Percentiles rank a stretch among this genome's conserved stretches.
Evolutionary conservation across 1,140 invertebrate genomes (phyloP).

Genomic region (Nasonia vitripennis): DNA sequence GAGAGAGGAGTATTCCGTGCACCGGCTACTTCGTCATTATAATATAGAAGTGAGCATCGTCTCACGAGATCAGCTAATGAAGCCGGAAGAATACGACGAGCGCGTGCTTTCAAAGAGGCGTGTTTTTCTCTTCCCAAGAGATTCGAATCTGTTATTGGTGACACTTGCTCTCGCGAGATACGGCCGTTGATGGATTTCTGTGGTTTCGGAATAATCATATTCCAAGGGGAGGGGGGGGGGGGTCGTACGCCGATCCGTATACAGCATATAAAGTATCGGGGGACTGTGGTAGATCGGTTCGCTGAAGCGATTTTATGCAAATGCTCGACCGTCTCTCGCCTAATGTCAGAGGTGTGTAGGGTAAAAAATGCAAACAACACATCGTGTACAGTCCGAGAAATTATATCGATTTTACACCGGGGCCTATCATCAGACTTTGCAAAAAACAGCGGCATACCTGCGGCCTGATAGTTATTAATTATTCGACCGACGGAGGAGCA

Average conservation of each 20-base stretch:
- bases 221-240: neutral
- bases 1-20: neutral
- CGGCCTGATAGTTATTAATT: conserved; percentile 21
- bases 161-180: neutral
- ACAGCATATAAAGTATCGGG: neutral
- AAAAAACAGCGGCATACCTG: neutral
- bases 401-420: conserved; percentile 36
- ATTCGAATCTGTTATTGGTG: neutral
- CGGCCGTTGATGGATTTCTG: neutral
- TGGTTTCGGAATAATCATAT: neutral
- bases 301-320: conserved; percentile 25
- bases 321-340: neutral
- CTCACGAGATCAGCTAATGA: neutral
- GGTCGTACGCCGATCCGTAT: neutral
- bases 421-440: conserved; percentile 31
- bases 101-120: neutral
- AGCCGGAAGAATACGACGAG: neutral
- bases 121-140: neutral
- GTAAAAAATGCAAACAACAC: conserved; percentile 30
- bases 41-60: neutral
- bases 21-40: neutral
- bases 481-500: neutral
- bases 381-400: conserved; percentile 23
- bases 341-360: conserved; percentile 1
- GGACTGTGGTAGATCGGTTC: neutral